These are phyloP conservation scores for Rhyacichthys aspro DNA, from an alignment of 2,797 vertebrate species.

Conservation along the genomic window DNA sequence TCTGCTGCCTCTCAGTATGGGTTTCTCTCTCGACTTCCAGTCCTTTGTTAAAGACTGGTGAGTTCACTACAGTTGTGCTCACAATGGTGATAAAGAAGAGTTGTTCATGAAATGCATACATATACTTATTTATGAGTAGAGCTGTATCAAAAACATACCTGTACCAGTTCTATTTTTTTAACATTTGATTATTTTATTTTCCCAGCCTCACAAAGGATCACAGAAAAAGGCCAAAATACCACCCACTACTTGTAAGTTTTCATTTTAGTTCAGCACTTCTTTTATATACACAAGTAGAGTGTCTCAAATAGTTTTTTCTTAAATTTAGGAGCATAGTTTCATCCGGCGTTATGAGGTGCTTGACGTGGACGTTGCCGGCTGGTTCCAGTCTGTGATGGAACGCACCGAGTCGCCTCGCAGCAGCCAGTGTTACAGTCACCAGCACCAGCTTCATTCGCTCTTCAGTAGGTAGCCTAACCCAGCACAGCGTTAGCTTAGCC, in stretches of 20 bases:
- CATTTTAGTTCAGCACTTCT: fast-evolving
- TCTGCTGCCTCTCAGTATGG: slow-evolving; percentile 91
- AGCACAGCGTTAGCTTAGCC: slow-evolving; percentile 41
- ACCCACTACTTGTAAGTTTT: slow-evolving; percentile 90
- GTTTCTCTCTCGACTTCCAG: slow-evolving; percentile 94
- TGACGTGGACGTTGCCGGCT: slow-evolving; percentile 93
- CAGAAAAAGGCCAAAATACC: slow-evolving; percentile 99
- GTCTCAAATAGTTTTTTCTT: background rate
- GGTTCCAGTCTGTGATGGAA: slow-evolving; percentile 97
- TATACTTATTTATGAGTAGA: background rate
- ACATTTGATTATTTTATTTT: slow-evolving; percentile 11
- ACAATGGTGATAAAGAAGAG: background rate
- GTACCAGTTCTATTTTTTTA: too few species aligned
- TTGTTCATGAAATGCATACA: too few species aligned
- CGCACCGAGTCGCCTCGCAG: slow-evolving; percentile 93
- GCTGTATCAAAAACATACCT: too few species aligned
- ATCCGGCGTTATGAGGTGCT: slow-evolving; percentile 91
- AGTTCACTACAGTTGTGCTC: slow-evolving; percentile 28
- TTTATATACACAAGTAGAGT: background rate
- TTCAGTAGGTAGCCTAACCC: slow-evolving; percentile 91
- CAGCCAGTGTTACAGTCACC: slow-evolving; percentile 91
- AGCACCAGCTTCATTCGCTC: slow-evolving; percentile 92
- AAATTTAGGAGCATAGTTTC: slow-evolving; percentile 88
- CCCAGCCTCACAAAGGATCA: slow-evolving; percentile 98
- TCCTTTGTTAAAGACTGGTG: slow-evolving; percentile 98